A percentile compares a stretch with the other conserved stretches of the same genome.
Evolutionary conservation across 2,797 vertebrate genomes (phyloP).

Genomic region (Pipistrellus pipistrellus): DNA sequence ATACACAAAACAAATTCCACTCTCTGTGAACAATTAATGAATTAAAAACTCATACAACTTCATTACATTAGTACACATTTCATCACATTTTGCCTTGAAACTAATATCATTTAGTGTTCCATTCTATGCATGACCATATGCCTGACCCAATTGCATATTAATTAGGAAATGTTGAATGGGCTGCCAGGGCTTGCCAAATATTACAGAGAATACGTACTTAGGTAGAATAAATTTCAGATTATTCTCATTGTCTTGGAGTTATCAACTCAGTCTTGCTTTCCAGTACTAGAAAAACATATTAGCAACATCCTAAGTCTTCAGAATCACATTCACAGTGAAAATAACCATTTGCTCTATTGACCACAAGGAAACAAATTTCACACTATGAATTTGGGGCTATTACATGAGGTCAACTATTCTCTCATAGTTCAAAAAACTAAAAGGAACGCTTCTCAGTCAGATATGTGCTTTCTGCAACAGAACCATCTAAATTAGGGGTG

Average conservation of each 20-base stretch:
- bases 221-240: not conserved
- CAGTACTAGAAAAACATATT: not conserved
- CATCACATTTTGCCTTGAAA: not conserved
- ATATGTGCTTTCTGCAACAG: not conserved
- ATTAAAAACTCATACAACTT: not conserved
- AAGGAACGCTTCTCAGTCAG: not conserved
- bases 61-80: not conserved
- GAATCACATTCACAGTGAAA: not conserved
- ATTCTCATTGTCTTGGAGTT: not conserved
- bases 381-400: not conserved
- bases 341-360: not conserved
- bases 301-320: not conserved
- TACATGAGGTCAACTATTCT: not conserved
- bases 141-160: not conserved
- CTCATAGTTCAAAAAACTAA: not conserved
- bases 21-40: not conserved
- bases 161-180: not conserved
- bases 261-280: not conserved
- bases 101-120: not conserved
- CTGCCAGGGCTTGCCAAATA: not conserved
- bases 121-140: not conserved
- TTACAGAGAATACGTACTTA: slow-evolving; percentile 10
- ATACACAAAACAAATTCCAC: not conserved
- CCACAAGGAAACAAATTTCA: not conserved
- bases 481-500: not conserved